phyloP scores from a whole-genome alignment of 1,140 invertebrate species.

The Trichogramma pretiosum region DNA sequence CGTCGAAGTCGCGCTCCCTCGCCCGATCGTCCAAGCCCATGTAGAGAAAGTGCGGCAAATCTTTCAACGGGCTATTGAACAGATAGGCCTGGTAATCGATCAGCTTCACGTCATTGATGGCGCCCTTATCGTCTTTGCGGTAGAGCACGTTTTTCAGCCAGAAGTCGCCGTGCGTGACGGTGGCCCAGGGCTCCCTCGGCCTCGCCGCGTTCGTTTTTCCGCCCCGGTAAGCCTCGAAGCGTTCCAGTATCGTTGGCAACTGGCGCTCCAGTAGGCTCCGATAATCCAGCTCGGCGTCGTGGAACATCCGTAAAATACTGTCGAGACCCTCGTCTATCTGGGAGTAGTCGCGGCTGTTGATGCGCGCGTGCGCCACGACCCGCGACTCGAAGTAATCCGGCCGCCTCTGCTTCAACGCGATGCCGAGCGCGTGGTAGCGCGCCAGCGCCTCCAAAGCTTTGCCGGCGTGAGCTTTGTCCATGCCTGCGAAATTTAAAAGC shows the following conservation, averaged over 20 bases:
- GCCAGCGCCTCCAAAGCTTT: conserved; percentile 45
- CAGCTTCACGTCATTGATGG: conserved; percentile 47
- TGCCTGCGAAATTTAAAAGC: conserved; percentile 30
- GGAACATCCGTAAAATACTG: background rate
- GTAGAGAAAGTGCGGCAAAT: conserved; percentile 51
- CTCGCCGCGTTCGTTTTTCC: conserved; percentile 18
- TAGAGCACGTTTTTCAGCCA: conserved; percentile 58
- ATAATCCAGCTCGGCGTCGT: background rate
- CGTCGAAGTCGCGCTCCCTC: conserved; percentile 37
- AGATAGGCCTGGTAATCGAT: conserved; percentile 56
- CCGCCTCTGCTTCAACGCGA: conserved; percentile 46
- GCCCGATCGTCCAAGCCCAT: conserved; percentile 44
- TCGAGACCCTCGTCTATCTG: conserved; percentile 18
- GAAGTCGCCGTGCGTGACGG: conserved; percentile 51
- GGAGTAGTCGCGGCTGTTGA: background rate
- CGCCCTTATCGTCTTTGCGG: conserved; percentile 27
- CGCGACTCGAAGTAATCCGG: conserved; percentile 40
- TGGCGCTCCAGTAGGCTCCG: conserved; percentile 26
- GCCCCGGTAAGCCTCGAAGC: conserved; percentile 23
- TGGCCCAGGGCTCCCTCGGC: conserved; percentile 41
- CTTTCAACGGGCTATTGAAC: conserved; percentile 45
- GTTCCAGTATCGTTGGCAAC: conserved; percentile 24
- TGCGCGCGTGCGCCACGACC: background rate
- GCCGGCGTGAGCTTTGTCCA: conserved; percentile 43
- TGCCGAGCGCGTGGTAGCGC: conserved; percentile 49